Base-by-base conservation (phyloP, 2,797 vertebrate genomes). In the Avahi laniger region DNA sequence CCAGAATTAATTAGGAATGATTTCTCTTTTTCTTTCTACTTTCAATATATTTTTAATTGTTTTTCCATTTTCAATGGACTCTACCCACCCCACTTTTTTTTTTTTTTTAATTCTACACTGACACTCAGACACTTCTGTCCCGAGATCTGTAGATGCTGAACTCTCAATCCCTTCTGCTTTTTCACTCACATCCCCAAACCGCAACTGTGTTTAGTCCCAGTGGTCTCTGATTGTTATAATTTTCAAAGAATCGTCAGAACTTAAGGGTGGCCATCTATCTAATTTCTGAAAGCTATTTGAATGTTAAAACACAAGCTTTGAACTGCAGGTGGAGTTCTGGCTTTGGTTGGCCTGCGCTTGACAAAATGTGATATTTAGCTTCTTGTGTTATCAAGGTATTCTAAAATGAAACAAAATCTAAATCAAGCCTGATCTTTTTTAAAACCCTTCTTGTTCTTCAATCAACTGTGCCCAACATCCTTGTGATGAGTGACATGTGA, bases 1-100 rank as follows among this genome's bases (percentile, higher is more conserved):
- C 98, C 97, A 98, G 98, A 99, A 99, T 99, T 99, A 99, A 99
- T 99, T 99, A 99, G 98, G 98, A 99, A 98, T 98, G 98, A 98
- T 98, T 99, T 99, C 98, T 99, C 98, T 99, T 99, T 99, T 99
- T 97, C 98, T 98, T 98, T 99, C 98, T 98, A 97, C 98, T 98
- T 98, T 98, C 98, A 98, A 98, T 98, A 98, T 98, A 98, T 98
- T 98, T 99, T 98, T 98, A 98, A 99, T 99, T 99, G 98, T 99
- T 98, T 98, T 98, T 98, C 98, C 97, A 98, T 99, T 98, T 98
- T 98, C 98, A 95, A 92, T 98, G 94, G 96, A 93, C 89, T 97
- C 95, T 96, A 12, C 7, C 12, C 43, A 43, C 43, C 13, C 41
- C 14, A 15, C 22, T 1, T 30, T 3, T 35, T 96, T 97, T 97